Conservation (phyloP, 2,797 vertebrate species). For the Sebastes miniatus region DNA sequence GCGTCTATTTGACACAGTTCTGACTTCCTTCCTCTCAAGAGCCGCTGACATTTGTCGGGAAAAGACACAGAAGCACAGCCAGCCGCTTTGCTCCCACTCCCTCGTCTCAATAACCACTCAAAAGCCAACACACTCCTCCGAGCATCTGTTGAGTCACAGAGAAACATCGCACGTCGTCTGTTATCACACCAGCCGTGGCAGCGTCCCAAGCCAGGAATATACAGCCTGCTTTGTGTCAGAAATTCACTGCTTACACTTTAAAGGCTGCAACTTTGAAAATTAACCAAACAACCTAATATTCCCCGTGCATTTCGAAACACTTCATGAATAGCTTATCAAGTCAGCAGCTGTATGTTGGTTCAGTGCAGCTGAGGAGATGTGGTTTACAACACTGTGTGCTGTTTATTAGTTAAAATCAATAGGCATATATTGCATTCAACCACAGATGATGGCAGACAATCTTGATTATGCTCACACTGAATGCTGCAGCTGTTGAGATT, state of each 20-base stretch:
- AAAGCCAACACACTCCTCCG: constrained; percentile 63
- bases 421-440: constrained; percentile 32
- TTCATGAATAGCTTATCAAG: constrained; percentile 32
- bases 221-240: constrained; percentile 28
- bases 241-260: constrained; percentile 11
- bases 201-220: constrained; percentile 37
- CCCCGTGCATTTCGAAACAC: neutral
- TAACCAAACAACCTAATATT: neutral
- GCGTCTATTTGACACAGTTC: constrained; percentile 40
- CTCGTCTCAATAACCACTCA: constrained; percentile 40
- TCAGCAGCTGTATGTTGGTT: constrained; percentile 37
- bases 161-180: constrained; percentile 48
- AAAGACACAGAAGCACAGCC: constrained; percentile 34
- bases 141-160: constrained; percentile 72
- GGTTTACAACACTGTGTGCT: neutral
- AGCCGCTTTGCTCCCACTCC: constrained; percentile 35
- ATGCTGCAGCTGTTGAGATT: constrained; percentile 60
- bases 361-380: constrained; percentile 5
- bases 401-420: constrained; percentile 46
- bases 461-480: constrained; percentile 36
- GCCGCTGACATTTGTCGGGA: constrained; percentile 34
- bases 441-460: constrained; percentile 42
- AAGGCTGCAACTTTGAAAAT: constrained; percentile 22
- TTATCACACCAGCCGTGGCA: constrained; percentile 52
- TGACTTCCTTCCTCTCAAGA: constrained; percentile 50